Evolutionary conservation across 1,140 invertebrate genomes (phyloP), one percentile per base, ranked within the genome.

Genomic region (Hyles euphorbiae): DNA sequence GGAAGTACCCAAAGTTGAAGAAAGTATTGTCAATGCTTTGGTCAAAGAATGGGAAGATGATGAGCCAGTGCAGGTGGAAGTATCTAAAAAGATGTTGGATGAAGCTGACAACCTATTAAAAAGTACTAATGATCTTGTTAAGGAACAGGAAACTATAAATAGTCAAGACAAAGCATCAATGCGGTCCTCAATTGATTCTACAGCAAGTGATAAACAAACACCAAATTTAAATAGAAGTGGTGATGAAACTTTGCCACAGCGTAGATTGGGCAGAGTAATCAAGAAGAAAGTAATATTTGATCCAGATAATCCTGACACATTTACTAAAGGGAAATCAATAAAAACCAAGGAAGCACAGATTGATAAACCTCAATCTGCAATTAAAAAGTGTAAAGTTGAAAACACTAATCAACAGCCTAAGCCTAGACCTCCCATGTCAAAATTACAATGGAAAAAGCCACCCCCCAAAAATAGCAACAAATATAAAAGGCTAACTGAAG

Each of bases 211-310:
- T 62, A 74, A 71, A 34, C 66, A 78, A 53, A 53, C 63, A 11
- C 59, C 70, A 57, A 63, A 59, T 60, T 58, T 56, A 52, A 76
- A 66, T 53, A 87, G 82, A 65, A 71, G 60, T 68, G 63, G 48
- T 47, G 82, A 81, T 70, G 81, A 83, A 63, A 61, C 58, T 34
- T 71, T 74, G 59, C 76, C 79, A 22, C 79, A 74, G 58, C 70
- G 78, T n/a, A 76, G 83, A 67, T 61, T 84, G 34, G 90, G 90
- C 32, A 87, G 92, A 62, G 86, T 93, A 40, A 93, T 93, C 9
- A 93, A 93, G 72, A 91, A 90, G 53, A 93, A 93, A 81, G 90
- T 93, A 10, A 93, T 93, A 61, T 93, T 92, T 91, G 93, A 93
- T 83, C 93, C 93, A 3, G 92, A 93, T 78, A 92, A 91, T 67